Evolutionary conservation across 2,797 vertebrate genomes (phyloP).

Genomic region (Notolepis coatsorum): DNA sequence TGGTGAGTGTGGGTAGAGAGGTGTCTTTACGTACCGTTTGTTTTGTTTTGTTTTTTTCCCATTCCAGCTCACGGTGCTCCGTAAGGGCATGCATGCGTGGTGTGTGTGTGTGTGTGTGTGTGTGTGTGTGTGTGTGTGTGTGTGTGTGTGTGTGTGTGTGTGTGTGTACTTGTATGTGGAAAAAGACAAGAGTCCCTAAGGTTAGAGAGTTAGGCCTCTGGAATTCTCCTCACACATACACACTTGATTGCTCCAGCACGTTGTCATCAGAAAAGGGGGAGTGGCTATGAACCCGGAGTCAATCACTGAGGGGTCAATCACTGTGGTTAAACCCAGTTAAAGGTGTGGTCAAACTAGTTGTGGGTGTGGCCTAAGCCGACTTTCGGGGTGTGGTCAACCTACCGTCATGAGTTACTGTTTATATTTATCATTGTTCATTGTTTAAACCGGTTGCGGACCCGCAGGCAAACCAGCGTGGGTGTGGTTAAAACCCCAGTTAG

Average conservation of each 20-base stretch:
- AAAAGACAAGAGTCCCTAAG: too few relatives aligned
- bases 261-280: conserved; percentile 12
- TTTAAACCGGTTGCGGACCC: too few relatives aligned
- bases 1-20: conserved; percentile 34
- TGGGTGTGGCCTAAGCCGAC: conserved; percentile 5
- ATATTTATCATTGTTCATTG: too few relatives aligned
- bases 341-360: not conserved
- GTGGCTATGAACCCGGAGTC: not conserved
- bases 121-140: conserved; percentile 16
- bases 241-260: conserved; percentile 28
- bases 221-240: conserved; percentile 29
- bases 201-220: conserved; percentile 7
- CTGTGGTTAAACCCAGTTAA: conserved; percentile 30
- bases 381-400: not conserved
- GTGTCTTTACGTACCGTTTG: too few relatives aligned
- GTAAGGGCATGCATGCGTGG: too few relatives aligned
- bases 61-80: too few relatives aligned
- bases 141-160: conserved; percentile 21
- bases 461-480: too few relatives aligned
- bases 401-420: conserved; percentile 11
- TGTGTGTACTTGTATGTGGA: conserved; percentile 40
- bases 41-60: too few relatives aligned
- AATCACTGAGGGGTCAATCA: not conserved
- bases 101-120: conserved; percentile 32
- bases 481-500: too few relatives aligned